Base-by-base conservation (phyloP, 1,140 invertebrate genomes). In the Prorops nasuta region DNA sequence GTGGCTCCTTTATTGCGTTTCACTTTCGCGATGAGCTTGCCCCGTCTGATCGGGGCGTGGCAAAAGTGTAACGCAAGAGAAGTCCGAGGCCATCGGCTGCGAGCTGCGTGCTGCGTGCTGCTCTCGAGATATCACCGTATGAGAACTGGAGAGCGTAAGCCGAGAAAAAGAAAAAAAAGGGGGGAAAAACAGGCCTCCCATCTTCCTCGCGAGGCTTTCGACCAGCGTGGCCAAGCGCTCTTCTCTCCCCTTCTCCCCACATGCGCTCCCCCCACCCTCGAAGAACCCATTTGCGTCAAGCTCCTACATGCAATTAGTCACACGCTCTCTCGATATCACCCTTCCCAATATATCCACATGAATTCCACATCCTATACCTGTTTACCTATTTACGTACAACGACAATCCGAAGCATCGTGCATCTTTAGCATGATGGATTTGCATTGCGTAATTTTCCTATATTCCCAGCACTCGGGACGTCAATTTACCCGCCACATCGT, bases 11-110 rank as follows among this genome's bases (percentile, higher is more conserved):
- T 72, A 72, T 69, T 72, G 66, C 71, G 74, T 77, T 76, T 74
- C 67, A 77, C 74, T 77, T 77, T 77, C 73, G 72, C 66, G 72
- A 74, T 69, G 68, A 72, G 67, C 53, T 64, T 63, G 59, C 57
- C 56, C 38, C 58, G 63, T 56, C 49, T 55, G 67, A 74, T 73
- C 69, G 63, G 71, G 71, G 71, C 69, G 71, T 75, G 71, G 72
- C 69, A 66, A 71, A 75, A 76, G 70, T 77, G 73, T 76, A 76
- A 75, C 72, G 71, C 72, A 75, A 73, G 66, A 71, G 59, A 65
- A 58, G 56, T 58, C 63, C 58, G 63, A 67, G 64, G 64, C 63
- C 66, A 56, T 58, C 44, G 51, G 44, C 45, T 47, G 44, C 44
- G 58, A 58, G 42, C 36, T n/a, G n/a, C n/a, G n/a, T n/a, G n/a